Conservation (phyloP, 2,113 vertebrate genomes). For the Siphamia tubifer region DNA sequence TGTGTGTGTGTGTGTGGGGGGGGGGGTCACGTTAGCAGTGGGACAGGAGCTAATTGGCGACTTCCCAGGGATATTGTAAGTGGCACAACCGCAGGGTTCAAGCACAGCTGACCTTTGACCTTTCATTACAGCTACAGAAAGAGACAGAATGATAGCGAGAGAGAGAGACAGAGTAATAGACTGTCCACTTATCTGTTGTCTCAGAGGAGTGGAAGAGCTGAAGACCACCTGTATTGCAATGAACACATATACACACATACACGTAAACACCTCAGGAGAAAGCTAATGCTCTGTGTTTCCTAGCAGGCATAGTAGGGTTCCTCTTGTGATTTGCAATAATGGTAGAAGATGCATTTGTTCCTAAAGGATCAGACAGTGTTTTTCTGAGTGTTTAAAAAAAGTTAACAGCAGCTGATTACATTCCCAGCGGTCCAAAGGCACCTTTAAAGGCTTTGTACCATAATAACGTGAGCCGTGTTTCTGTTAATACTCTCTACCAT, state of each 20-base stretch:
- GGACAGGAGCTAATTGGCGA: slow-evolving; percentile 53
- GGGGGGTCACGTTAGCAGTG: slow-evolving; percentile 28
- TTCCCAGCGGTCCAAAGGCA: background rate
- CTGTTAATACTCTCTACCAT: too few species aligned
- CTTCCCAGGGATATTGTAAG: slow-evolving; percentile 30
- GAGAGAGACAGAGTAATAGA: background rate
- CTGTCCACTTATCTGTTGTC: background rate
- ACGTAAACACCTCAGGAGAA: background rate
- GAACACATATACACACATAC: background rate
- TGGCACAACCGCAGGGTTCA: slow-evolving; percentile 23
- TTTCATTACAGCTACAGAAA: background rate
- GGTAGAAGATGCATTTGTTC: background rate
- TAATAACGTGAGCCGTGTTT: too few species aligned
- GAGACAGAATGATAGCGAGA: background rate
- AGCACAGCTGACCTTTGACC: slow-evolving; percentile 45
- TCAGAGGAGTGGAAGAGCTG: background rate
- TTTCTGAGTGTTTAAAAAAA: too few species aligned
- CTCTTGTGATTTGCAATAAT: too few species aligned
- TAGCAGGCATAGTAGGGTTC: background rate
- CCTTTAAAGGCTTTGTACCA: too few species aligned
- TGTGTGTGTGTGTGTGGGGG: background rate
- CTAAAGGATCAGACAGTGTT: too few species aligned
- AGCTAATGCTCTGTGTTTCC: background rate
- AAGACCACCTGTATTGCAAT: background rate
- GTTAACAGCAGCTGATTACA: background rate